Evolutionary conservation across 2,113 vertebrate genomes (phyloP), one percentile per base, ranked within the genome.

Genomic region (Butorides virescens): DNA sequence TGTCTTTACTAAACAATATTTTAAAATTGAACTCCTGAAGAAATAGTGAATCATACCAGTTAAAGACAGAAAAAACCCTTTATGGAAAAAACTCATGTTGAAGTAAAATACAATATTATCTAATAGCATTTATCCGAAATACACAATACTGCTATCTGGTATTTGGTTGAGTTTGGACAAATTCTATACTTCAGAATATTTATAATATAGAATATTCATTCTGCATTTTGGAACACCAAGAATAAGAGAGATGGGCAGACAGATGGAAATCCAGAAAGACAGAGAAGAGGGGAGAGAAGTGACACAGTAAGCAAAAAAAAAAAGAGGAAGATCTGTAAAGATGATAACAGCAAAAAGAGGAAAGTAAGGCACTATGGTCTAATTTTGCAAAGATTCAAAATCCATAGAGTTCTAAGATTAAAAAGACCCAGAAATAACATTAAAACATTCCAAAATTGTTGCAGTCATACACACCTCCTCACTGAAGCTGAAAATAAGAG

Each of bases 401-500:
- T 77, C 37, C 19, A 29, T 2, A 22, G 29, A 53, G 13, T 74
- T 70, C 37, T 70, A 71, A 79, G 25, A 79, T 32, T 62, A 10
- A 44, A 37, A 47, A 85, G 77, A 44, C 34, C 29, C n/a, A 75
- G 14, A 77, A 84, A 47, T 22, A 52, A 37, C 37, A 50, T 34
- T 36, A 53, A 87, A 90, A 58, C 9, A 37, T 70, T 34, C 16
- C 7, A 75, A 53, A 94, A 55, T 10, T 71, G 3, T 82, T 88
- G 20, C 29, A 49, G 49, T 65, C 56, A 81, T 83, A 80, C 32
- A 92, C 50, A 91, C 23, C 68, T 91, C 63, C 52, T 86, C 7
- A 55, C 29, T 84, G 79, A 91, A 95, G 68, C 42, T 92, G 83
- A 89, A 92, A 95, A 74, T 52, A 67, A 88, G 80, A 83, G 73